Percentiles rank a stretch among this genome's conserved stretches.
These are phyloP conservation scores for Nothobranchius kuhntae DNA, from an alignment of 2,113 vertebrate genomes.

Conservation along the genomic window DNA sequence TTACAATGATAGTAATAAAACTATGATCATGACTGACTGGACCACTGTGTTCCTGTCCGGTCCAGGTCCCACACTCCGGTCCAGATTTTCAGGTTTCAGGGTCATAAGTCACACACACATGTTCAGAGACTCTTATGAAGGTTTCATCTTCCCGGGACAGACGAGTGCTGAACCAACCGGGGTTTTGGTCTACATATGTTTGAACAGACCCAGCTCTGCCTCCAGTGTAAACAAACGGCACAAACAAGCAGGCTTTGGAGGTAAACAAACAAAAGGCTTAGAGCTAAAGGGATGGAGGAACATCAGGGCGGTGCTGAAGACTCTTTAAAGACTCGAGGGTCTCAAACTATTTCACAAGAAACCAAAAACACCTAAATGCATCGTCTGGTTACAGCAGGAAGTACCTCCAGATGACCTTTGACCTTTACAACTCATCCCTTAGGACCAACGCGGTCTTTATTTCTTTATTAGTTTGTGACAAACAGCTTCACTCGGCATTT, in stretches of 20 bases:
- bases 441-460: background rate
- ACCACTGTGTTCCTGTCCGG: too few species aligned
- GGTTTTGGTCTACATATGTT: constrained; percentile 55
- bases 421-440: background rate
- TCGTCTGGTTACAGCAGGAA: background rate
- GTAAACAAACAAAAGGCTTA: constrained; percentile 19
- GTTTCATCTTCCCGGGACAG: too few species aligned
- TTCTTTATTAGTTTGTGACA: background rate
- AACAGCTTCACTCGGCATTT: background rate
- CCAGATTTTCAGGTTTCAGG: too few species aligned
- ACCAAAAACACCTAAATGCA: background rate
- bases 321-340: too few species aligned
- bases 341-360: background rate
- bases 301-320: too few species aligned
- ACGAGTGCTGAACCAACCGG: background rate
- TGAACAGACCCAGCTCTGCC: constrained; percentile 50
- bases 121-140: too few species aligned
- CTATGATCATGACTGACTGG: constrained; percentile 68
- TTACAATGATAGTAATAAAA: constrained; percentile 80
- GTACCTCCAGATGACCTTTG: constrained; percentile 2
- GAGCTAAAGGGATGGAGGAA: constrained; percentile 27
- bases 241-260: constrained; percentile 35
- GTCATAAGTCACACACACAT: too few species aligned
- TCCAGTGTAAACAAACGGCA: constrained; percentile 62
- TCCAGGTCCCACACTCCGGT: too few species aligned